Percentiles rank a stretch among this genome's conserved stretches.
Evolutionary conservation across 2,888 invertebrate species (phyloP).

Genomic region (Caenorhabditis parvicauda): DNA sequence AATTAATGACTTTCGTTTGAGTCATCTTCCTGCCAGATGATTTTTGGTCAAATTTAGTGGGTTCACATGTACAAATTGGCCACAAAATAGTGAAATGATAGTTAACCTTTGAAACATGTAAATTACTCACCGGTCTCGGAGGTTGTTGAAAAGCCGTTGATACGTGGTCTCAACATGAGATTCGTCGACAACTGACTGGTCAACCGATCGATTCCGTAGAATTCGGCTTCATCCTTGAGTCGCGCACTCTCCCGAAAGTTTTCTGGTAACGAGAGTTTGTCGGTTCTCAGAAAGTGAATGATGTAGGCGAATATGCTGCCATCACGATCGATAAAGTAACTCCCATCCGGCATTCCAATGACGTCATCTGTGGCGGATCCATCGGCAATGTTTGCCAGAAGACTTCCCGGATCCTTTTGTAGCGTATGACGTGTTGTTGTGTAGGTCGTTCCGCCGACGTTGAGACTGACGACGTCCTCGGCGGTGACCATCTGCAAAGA

Average conservation of each 20-base stretch:
- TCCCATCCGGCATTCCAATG: constrained; percentile 51
- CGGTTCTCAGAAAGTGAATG: constrained; percentile 84
- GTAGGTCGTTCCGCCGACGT: constrained; percentile 58
- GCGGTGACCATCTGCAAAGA: constrained; percentile 12
- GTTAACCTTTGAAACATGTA: too few species aligned
- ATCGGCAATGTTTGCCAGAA: constrained; percentile 18
- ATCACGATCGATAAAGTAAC: constrained; percentile 87
- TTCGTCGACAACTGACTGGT: constrained; percentile 8
- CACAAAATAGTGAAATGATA: too few species aligned
- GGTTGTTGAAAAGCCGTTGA: too few species aligned
- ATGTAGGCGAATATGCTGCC: constrained; percentile 95
- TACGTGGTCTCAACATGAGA: too few species aligned
- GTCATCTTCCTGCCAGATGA: too few species aligned
- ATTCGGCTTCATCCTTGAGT: constrained; percentile 68
- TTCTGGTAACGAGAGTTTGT: constrained; percentile 85
- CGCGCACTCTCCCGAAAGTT: constrained; percentile 70
- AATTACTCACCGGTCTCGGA: constrained; percentile 9
- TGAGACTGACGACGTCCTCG: constrained; percentile 51
- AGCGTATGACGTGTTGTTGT: constrained; percentile 57
- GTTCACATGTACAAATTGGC: too few species aligned
- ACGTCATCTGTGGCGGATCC: constrained; percentile 34
- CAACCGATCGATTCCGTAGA: constrained; percentile 74
- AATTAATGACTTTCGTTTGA: too few species aligned
- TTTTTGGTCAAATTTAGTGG: too few species aligned
- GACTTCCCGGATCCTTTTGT: constrained; percentile 29